Evolutionary conservation across 2,888 invertebrate genomes (phyloP).

Genomic region (Mesoligia furuncula): DNA sequence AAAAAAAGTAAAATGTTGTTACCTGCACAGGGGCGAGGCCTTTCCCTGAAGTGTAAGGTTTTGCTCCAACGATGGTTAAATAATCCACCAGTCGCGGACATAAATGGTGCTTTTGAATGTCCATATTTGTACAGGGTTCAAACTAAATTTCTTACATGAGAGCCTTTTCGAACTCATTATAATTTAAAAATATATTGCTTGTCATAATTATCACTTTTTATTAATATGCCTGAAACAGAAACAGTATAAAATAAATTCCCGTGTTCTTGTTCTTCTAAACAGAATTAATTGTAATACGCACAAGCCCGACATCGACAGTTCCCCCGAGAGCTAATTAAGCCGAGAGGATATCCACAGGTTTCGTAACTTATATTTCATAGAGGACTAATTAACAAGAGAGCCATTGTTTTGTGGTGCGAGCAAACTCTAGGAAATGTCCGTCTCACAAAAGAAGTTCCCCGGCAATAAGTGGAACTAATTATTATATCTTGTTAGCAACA

Average conservation of each 20-base stretch:
- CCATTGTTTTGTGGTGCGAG: constrained; percentile 7
- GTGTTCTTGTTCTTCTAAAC: not conserved
- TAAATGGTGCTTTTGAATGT: constrained; percentile 94
- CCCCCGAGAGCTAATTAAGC: constrained; percentile 19
- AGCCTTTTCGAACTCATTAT: constrained; percentile 80
- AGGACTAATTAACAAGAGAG: not conserved
- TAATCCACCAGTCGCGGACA: constrained; percentile 98
- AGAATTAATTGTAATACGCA: constrained; percentile 3
- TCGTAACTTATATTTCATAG: constrained; percentile 5
- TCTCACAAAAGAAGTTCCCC: not conserved
- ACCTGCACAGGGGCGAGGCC: constrained; percentile 95
- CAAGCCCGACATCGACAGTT: not conserved
- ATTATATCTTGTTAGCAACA: not conserved
- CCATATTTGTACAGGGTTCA: constrained; percentile 82
- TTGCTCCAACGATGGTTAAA: constrained; percentile 98
- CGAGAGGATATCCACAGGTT: constrained; percentile 20
- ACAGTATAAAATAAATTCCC: constrained; percentile 25
- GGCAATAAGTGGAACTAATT: too few relatives aligned
- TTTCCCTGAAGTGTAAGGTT: constrained; percentile 92
- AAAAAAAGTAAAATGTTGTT: constrained; percentile 39
- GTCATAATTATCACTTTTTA: constrained; percentile 86
- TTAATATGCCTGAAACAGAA: constrained; percentile 73
- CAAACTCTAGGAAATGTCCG: constrained; percentile 7
- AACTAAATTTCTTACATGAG: constrained; percentile 69
- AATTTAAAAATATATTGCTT: constrained; percentile 86